Percentiles rank a stretch among this genome's conserved stretches.
These are phyloP conservation scores for Chrysogorgia sp. DNA, from an alignment of 92 coral and sea anemone genomes.

Conservation along the genomic window DNA sequence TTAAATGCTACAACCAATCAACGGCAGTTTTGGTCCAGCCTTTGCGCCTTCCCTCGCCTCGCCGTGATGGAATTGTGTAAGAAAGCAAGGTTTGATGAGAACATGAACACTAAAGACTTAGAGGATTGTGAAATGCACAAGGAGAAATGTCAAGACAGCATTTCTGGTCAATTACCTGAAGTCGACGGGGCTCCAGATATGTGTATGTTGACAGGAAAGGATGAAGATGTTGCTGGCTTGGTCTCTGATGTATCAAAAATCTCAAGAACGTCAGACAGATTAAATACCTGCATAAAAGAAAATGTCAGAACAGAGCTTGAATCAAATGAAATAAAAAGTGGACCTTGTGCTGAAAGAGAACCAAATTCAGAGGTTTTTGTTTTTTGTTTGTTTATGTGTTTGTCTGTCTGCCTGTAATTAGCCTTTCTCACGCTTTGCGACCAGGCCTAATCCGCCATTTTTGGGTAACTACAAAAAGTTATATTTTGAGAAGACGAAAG, in stretches of 20 bases:
- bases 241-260: too few species aligned
- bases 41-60: too few species aligned
- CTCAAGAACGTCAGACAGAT: not conserved
- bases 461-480: too few species aligned
- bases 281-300: not conserved
- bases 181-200: not conserved
- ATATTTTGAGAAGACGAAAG: too few species aligned
- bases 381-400: too few species aligned
- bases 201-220: not conserved
- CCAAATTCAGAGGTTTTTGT: not conserved
- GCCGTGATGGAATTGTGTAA: too few species aligned
- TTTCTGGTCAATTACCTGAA: too few species aligned
- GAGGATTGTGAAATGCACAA: not conserved
- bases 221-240: not conserved
- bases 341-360: not conserved
- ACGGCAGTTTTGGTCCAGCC: too few species aligned
- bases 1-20: too few species aligned
- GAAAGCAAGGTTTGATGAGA: not conserved
- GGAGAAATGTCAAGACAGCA: not conserved
- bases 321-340: not conserved
- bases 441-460: too few species aligned
- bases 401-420: too few species aligned
- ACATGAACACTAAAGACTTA: not conserved
- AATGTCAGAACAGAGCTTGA: not conserved
- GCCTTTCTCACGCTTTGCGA: too few species aligned